Conservation (phyloP, 2,888 invertebrate genomes). For the Scotopteryx bipunctaria region DNA sequence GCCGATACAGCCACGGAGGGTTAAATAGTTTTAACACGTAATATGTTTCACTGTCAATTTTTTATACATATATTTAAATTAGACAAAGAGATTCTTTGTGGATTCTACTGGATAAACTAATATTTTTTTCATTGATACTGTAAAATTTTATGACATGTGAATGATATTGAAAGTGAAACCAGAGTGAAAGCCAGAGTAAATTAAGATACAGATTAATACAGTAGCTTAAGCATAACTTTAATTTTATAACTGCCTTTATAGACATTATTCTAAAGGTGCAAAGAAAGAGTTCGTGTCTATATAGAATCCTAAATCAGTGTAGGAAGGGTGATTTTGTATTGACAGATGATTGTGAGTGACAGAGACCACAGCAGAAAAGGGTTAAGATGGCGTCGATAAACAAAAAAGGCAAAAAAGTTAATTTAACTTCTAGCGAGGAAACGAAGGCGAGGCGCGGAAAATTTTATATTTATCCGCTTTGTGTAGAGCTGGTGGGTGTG, state of each 20-base stretch:
- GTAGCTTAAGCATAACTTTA: too few relatives aligned
- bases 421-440: conserved; percentile 77
- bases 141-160: too few relatives aligned
- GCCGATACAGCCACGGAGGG: conserved; percentile 43
- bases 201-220: too few relatives aligned
- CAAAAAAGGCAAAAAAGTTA: conserved; percentile 74
- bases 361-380: conserved; percentile 63
- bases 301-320: not conserved
- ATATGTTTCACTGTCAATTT: conserved; percentile 1
- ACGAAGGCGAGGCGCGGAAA: conserved; percentile 62
- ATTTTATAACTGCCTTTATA: too few relatives aligned
- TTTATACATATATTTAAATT: too few relatives aligned
- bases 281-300: not conserved
- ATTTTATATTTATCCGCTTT: conserved; percentile 53
- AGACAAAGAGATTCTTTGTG: too few relatives aligned
- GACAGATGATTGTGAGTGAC: not conserved
- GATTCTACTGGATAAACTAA: too few relatives aligned
- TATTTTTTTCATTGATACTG: too few relatives aligned
- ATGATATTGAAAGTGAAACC: too few relatives aligned
- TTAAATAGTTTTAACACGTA: conserved; percentile 3
- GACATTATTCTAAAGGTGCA: too few relatives aligned
- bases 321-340: not conserved
- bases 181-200: too few relatives aligned
- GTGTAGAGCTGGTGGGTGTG: conserved; percentile 42
- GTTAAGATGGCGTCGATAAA: conserved; percentile 79